Evolutionary conservation across 64 coral and sea anemone genomes (phyloP), one percentile per base, ranked within the genome.

Genomic region (Cladopsammia gracilis): DNA sequence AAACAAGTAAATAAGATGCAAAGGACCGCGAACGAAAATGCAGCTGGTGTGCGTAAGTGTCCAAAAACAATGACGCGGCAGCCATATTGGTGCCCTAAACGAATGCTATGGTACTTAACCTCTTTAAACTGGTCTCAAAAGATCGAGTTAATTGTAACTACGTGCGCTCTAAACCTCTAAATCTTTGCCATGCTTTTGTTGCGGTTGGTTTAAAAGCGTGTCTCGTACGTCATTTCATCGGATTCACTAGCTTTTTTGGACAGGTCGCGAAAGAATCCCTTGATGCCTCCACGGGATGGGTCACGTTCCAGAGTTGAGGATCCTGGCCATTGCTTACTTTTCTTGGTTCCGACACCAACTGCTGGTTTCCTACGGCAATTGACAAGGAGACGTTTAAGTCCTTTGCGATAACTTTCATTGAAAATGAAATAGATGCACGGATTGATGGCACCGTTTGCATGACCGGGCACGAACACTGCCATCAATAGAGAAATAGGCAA

Each of bases 371-470:
- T 84, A 9, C 15, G 58, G 42, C 80, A 84, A 20, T n/a, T 84
- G 46, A 68, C 44, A 3, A 84, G 45, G 43, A 84, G 61, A 0
- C 45, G 58, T 50, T 50, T 67, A 22, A 84, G 80, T 4, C 80
- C 80, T 66, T 84, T 84, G 43, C 80, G 80, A 51, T 65, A 91
- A 25, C 64, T 82, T 64, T 91, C 77, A 62, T 96, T 96, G 26
- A 96, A 92, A 18, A 92, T 88, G 56, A 96, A 66, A 66, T 92
- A 96, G 20, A 96, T 73, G 70, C 90, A 96, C 7, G 95, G 95
- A 89, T 96, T 96, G 51, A 96, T 72, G 0, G 95, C 95, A 11
- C 91, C 84, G 19, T 96, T 96, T 19, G 91, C 95, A 48, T 93
- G 95, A 0, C 86, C 68, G 3, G 85, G 66, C 54, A 75, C 51